phyloP scores from a whole-genome alignment of 2,888 invertebrate genomes.

The Digitonthophagus gazella region DNA sequence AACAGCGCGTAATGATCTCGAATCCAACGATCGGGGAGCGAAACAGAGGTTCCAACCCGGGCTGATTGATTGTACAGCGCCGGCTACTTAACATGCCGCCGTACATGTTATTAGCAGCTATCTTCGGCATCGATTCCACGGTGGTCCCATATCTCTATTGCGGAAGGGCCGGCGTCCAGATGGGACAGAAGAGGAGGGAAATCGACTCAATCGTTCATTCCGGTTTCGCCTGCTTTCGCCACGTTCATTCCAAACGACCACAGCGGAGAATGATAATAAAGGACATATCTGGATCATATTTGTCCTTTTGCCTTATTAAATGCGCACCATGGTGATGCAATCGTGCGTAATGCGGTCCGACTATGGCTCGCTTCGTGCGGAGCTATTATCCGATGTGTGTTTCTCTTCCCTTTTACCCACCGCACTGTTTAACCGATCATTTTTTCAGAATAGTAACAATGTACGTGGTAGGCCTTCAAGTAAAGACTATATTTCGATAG shows the following conservation, averaged over 20 bases:
- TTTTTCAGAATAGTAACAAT: too few relatives aligned
- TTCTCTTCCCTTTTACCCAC: neutral
- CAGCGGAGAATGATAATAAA: neutral
- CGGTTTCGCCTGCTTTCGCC: slow-evolving; percentile 1
- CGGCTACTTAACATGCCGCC: slow-evolving; percentile 46
- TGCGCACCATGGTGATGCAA: neutral
- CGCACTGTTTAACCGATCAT: too few relatives aligned
- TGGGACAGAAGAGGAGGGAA: neutral
- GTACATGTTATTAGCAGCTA: slow-evolving; percentile 49
- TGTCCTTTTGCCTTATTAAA: slow-evolving; percentile 1
- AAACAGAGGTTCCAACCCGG: slow-evolving; percentile 27
- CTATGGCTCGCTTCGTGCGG: neutral
- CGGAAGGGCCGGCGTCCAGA: neutral
- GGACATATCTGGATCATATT: neutral
- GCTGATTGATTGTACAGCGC: slow-evolving; percentile 46
- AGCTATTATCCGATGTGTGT: neutral
- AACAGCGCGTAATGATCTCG: slow-evolving; percentile 34
- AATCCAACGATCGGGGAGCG: slow-evolving; percentile 21
- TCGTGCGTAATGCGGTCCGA: neutral
- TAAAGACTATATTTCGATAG: too few relatives aligned
- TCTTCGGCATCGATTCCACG: slow-evolving; percentile 44
- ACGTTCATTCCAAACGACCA: neutral
- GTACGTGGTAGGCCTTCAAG: too few relatives aligned
- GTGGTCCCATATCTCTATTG: slow-evolving; percentile 42
- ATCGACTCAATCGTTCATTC: neutral